These are phyloP conservation scores for Oryzias dopingdopingensis DNA, from an alignment of 2,797 vertebrate genomes.

Conservation along the genomic window DNA sequence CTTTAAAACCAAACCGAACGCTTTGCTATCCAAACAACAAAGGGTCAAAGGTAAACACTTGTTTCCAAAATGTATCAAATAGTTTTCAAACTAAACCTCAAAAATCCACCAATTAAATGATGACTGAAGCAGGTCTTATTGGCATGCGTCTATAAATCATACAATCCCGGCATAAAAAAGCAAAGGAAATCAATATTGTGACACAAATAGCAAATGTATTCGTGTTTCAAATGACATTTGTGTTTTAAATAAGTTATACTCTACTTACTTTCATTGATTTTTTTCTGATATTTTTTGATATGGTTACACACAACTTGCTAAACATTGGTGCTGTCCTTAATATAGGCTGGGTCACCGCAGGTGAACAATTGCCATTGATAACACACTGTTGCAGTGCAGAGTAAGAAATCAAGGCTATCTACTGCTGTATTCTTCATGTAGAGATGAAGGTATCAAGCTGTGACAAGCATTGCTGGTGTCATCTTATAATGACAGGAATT, in stretches of 20 bases:
- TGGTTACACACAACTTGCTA: constrained; percentile 6
- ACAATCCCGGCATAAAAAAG: no score
- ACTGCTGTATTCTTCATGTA: constrained; percentile 21
- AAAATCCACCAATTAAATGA: no score
- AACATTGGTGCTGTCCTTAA: constrained; percentile 2
- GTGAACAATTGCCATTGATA: constrained; percentile 25
- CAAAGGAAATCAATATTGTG: no score
- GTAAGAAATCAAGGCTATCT: constrained; percentile 23
- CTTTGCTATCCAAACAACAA: no score
- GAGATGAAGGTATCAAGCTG: constrained; percentile 47
- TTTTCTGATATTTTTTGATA: constrained; percentile 17
- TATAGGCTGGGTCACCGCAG: constrained; percentile 9
- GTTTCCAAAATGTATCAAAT: no score
- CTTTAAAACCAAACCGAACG: no score
- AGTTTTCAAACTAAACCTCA: no score
- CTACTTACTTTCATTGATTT: constrained; percentile 50
- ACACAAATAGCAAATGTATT: no score
- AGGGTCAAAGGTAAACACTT: no score
- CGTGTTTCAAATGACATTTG: constrained; percentile 25
- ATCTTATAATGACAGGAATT: constrained; percentile 38
- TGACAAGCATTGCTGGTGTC: constrained; percentile 36
- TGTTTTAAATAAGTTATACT: constrained; percentile 48
- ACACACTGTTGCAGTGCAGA: constrained; percentile 4
- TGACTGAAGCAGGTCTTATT: no score
- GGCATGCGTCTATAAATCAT: no score